Percentiles rank a stretch among this genome's conserved stretches.
phyloP scores from a whole-genome alignment of 2,888 invertebrate species.

The Drosophila dives region DNA sequence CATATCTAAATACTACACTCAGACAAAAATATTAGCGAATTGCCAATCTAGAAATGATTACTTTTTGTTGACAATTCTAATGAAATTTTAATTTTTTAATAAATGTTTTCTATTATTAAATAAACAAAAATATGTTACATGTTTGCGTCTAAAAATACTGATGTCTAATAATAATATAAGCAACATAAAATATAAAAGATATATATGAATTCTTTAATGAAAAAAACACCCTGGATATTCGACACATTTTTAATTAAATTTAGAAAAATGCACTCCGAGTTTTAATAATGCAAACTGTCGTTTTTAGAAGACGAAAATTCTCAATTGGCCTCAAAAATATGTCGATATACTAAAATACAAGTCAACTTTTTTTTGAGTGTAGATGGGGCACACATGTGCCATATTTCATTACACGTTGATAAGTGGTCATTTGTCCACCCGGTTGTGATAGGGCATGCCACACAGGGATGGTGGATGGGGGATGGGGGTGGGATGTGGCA shows the following conservation, averaged over 20 bases:
- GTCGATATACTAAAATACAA: neutral
- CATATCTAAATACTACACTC: neutral
- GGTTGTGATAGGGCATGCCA: neutral
- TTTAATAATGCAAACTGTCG: neutral
- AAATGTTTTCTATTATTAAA: neutral
- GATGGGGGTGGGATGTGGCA: neutral
- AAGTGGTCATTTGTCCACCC: conserved; percentile 70
- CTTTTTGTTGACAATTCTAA: neutral
- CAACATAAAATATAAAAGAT: neutral
- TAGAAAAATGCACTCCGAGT: neutral
- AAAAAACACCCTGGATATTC: rapidly evolving
- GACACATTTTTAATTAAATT: neutral
- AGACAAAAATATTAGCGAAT: neutral
- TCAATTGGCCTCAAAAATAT: rapidly evolving
- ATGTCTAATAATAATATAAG: neutral
- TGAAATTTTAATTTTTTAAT: neutral
- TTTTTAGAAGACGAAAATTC: neutral
- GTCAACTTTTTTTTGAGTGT: neutral
- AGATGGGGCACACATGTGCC: conserved; percentile 45
- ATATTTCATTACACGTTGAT: conserved; percentile 77
- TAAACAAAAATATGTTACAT: neutral
- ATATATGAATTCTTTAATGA: neutral
- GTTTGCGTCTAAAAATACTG: neutral
- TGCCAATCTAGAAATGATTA: neutral
- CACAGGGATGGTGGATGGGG: neutral